Base-by-base conservation (phyloP, 2,113 vertebrate species). In the Neotoma lepida region DNA sequence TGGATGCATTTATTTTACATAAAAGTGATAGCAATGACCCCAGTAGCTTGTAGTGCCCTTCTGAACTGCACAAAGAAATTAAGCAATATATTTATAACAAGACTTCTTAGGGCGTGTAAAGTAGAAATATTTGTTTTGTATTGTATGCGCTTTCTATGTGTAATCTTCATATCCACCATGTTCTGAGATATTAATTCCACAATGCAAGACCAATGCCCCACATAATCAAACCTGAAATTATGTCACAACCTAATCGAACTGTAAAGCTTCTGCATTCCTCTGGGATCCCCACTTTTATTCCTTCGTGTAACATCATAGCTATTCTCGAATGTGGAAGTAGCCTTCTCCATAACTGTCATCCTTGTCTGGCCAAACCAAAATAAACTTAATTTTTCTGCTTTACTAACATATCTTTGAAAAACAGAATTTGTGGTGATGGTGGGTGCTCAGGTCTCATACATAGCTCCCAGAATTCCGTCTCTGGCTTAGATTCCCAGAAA, bases 31-130 rank as follows among this genome's bases (percentile, higher is more conserved):
- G 0, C 0, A 51, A 30, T 33, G 24, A 88, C 1, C n/a, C 94
- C 0, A 1, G 3, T n/a, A 93, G 49, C 68, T 66, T 84, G 6
- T 88, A 71, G 24, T 5, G 35, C 3, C n/a, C 7, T 90, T 86
- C 58, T n/a, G 68, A 95, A 0, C 6, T 92, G 15, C 82, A 39
- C 39, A 97, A 91, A 58, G 1, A 86, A 93, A 89, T 71, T 90
- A 96, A 94, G 2, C 15, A 96, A 86, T 41, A 85, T 44, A 80
- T 41, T 15, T 71, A 49, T 39, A 56, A 56, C 13, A 56, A 33
- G 41, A 35, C 3, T 8, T 28, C 66, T 14, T 39, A 26, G 6
- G 4, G 8, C 15, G 30, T 39, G 4, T 28, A 15, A 39, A 56
- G 49, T 26, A 54, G 13, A n/a, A 87, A 17, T 24, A 30, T 9